Conservation (phyloP, 2,797 vertebrate species). For the Rousettus madagascariensis region DNA sequence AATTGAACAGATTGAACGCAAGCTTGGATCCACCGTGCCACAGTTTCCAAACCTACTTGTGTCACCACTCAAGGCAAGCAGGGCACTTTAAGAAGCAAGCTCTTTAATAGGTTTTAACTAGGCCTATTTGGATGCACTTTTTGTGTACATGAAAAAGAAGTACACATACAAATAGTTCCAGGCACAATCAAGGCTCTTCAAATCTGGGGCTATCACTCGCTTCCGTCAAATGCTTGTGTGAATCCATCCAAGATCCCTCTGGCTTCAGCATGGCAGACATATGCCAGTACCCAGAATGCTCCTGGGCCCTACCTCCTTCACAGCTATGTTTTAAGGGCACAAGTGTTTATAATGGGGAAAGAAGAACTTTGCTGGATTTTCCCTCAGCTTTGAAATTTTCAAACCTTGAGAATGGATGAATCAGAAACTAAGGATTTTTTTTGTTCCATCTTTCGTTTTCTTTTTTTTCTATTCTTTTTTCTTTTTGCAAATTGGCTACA, state of each 20-base stretch:
- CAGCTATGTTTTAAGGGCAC: not conserved
- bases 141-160: not conserved
- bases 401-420: not conserved
- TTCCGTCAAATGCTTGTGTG: not conserved
- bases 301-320: not conserved
- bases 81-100: not conserved
- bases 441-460: not conserved
- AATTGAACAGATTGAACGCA: constrained; percentile 66
- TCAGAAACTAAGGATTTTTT: not conserved
- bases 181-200: not conserved
- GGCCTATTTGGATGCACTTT: not conserved
- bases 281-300: not conserved
- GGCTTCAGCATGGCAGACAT: not conserved
- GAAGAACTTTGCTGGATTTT: not conserved
- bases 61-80: not conserved
- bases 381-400: constrained; percentile 5
- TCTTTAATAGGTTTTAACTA: not conserved
- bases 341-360: not conserved
- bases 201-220: too few relatives aligned
- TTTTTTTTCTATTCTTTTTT: not conserved
- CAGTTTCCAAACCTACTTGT: not conserved
- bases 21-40: constrained; percentile 11
- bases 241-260: not conserved
- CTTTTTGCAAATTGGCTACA: constrained; percentile 50
- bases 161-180: not conserved